Conservation (phyloP, 2,113 vertebrate species). For the Melanerpes formicivorus region DNA sequence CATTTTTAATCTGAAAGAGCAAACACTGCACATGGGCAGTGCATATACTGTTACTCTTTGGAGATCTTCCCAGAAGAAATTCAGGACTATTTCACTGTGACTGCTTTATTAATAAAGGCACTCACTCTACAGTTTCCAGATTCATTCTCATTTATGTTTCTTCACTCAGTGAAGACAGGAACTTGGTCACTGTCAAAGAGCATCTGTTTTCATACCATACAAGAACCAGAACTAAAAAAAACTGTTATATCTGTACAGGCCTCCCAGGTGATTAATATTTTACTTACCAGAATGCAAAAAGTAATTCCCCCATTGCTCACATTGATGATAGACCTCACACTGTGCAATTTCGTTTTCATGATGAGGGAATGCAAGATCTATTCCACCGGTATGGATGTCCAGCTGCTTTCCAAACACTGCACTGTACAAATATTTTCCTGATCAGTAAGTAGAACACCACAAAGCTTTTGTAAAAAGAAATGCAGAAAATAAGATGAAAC, state of each 20-base stretch:
- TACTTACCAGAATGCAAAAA: constrained; percentile 93
- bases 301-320: constrained; percentile 94
- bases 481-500: not conserved
- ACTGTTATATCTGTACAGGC: not conserved
- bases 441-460: not conserved
- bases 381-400: constrained; percentile 93
- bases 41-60: not conserved
- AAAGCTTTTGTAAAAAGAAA: constrained; percentile 9
- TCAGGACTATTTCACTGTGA: not conserved
- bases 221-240: not conserved
- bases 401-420: constrained; percentile 90
- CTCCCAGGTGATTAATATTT: not conserved
- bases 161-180: not conserved
- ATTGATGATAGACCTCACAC: constrained; percentile 91
- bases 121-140: not conserved
- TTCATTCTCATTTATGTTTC: not conserved
- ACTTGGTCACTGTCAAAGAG: not conserved
- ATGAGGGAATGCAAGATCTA: constrained; percentile 95
- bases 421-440: constrained; percentile 73
- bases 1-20: not conserved
- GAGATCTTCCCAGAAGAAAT: not conserved
- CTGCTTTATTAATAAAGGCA: not conserved
- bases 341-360: constrained; percentile 97
- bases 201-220: not conserved
- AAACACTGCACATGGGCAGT: not conserved